A percentile compares a stretch with the other conserved stretches of the same genome.
Conservation (phyloP, 2,888 invertebrate genomes). For the Napeogenes inachia region DNA sequence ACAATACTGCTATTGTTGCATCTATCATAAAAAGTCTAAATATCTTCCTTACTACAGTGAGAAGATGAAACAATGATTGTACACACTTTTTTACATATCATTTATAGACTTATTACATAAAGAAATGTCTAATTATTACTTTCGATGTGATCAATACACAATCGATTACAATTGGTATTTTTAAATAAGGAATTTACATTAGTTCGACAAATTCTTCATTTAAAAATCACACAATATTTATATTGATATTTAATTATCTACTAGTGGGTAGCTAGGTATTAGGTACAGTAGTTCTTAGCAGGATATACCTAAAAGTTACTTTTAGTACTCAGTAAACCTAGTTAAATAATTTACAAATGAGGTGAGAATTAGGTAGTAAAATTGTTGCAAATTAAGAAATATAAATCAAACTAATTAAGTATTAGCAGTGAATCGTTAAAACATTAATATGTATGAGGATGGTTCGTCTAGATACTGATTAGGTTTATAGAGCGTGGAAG, state of each 20-base stretch:
- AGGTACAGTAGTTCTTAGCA: no score
- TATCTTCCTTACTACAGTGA: neutral
- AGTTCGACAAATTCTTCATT: no score
- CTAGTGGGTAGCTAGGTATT: no score
- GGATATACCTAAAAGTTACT: no score
- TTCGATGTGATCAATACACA: neutral
- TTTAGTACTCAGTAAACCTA: no score
- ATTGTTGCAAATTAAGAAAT: no score
- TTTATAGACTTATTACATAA: neutral
- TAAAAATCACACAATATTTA: no score
- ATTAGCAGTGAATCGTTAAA: conserved; percentile 6
- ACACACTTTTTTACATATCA: neutral
- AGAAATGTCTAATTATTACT: neutral
- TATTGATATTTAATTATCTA: no score
- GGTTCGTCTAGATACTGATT: conserved; percentile 48
- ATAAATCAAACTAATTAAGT: neutral
- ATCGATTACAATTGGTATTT: no score
- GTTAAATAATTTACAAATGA: no score
- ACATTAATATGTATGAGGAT: conserved; percentile 57
- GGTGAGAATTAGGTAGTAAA: no score
- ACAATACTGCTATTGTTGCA: conserved; percentile 36
- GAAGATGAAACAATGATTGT: conserved; percentile 2
- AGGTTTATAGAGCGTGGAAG: conserved; percentile 73
- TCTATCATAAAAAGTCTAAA: neutral
- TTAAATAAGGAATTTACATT: no score